Evolutionary conservation across 37 sponge, comb jelly and placozoan species (phyloP).

Genomic region (Ephydatia muelleri): DNA sequence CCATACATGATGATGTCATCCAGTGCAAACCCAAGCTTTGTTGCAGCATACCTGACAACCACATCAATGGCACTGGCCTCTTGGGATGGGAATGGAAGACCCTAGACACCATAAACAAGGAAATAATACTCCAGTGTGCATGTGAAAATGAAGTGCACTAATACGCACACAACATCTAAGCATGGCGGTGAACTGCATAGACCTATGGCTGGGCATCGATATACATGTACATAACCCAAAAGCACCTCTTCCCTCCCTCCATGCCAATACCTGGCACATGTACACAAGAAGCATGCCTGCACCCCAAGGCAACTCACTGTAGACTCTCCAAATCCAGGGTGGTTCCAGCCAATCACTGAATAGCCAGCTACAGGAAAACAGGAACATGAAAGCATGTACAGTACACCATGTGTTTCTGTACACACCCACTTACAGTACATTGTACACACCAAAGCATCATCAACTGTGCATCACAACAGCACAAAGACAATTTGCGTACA

Average conservation of each 20-base stretch:
- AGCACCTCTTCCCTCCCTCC: too few relatives aligned
- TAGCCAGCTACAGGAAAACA: conserved; percentile 75
- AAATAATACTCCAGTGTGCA: neutral
- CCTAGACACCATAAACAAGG: conserved; percentile 41
- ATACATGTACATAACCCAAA: neutral
- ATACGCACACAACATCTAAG: too few relatives aligned
- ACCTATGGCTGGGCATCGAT: too few relatives aligned
- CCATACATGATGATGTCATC: conserved; percentile 88
- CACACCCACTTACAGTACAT: neutral
- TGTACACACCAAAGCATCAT: neutral
- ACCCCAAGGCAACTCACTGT: conserved; percentile 51
- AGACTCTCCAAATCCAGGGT: conserved; percentile 97
- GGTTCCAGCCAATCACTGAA: conserved; percentile 97
- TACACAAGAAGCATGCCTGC: neutral
- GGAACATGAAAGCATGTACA: neutral
- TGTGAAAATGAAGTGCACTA: neutral
- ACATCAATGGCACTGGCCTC: conserved; percentile 92
- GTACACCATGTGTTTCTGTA: neutral
- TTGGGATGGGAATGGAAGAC: conserved; percentile 87
- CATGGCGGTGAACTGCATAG: too few relatives aligned
- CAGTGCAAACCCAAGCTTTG: conserved; percentile 77
- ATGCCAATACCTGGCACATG: too few relatives aligned
- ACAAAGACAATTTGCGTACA: too few relatives aligned
- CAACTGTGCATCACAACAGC: too few relatives aligned
- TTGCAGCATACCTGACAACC: conserved; percentile 85